Evolutionary conservation across 1,140 invertebrate genomes (phyloP).

Genomic region (Sarcophaga peregrina): DNA sequence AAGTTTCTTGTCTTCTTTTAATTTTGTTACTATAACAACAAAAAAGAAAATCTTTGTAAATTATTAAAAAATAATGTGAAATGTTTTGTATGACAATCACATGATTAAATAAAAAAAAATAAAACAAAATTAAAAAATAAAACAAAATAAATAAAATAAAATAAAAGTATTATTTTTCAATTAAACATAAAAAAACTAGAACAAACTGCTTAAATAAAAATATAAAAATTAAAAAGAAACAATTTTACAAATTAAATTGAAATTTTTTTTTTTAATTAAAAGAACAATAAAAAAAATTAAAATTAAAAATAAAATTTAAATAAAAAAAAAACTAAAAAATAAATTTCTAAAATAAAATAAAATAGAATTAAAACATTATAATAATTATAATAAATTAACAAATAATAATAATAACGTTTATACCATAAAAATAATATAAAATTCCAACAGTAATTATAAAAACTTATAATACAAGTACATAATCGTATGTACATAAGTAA

Average conservation of each 20-base stretch:
- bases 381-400: slow-evolving; percentile 1
- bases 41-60: slow-evolving; percentile 46
- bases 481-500: too few species aligned
- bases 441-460: neutral
- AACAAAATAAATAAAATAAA: slow-evolving; percentile 13
- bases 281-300: slow-evolving; percentile 33
- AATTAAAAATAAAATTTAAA: neutral
- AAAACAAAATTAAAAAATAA: too few species aligned
- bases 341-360: slow-evolving; percentile 29
- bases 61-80: slow-evolving; percentile 52
- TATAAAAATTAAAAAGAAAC: slow-evolving; percentile 15
- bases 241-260: slow-evolving; percentile 53
- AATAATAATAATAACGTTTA: slow-evolving; percentile 12
- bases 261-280: too few species aligned
- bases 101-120: slow-evolving; percentile 58
- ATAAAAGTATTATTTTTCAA: neutral
- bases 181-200: slow-evolving; percentile 1
- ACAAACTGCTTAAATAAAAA: slow-evolving; percentile 3
- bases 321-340: neutral
- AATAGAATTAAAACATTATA: neutral
- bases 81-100: slow-evolving; percentile 68
- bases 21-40: too few species aligned
- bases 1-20: too few species aligned
- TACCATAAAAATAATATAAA: neutral
- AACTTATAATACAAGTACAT: too few species aligned